A percentile compares a stretch with the other conserved stretches of the same genome.
phyloP scores from a whole-genome alignment of 1,140 invertebrate species.

The Sarcophaga bullata region DNA sequence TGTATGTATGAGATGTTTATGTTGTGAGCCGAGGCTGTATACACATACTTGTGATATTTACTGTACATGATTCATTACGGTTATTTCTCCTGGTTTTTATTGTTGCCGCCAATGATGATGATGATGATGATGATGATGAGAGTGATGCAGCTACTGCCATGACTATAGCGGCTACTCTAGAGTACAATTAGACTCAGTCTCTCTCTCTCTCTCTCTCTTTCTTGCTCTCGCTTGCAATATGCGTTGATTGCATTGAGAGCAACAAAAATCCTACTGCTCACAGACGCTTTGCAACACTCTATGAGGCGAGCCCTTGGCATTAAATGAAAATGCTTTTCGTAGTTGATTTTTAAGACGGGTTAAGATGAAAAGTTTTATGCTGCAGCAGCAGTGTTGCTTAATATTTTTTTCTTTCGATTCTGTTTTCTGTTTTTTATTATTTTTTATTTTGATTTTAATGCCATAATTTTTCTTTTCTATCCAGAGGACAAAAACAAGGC shows the following conservation, averaged over 20 bases:
- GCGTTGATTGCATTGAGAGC: not conserved
- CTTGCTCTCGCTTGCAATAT: too few relatives aligned
- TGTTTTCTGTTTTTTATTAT: not conserved
- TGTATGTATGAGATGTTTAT: too few relatives aligned
- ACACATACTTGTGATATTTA: too few relatives aligned
- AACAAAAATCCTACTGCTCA: not conserved
- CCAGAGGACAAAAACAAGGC: not conserved
- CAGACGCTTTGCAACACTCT: not conserved
- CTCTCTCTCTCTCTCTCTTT: too few relatives aligned
- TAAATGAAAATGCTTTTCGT: too few relatives aligned
- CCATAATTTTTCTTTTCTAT: constrained; percentile 27
- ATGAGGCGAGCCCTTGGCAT: not conserved
- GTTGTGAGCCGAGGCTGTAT: too few relatives aligned
- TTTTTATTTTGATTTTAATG: constrained; percentile 8
- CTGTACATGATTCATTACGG: not conserved
- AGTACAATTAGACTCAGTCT: constrained; percentile 6
- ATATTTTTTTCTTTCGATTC: too few relatives aligned
- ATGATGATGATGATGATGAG: constrained; percentile 10
- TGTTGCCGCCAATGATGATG: constrained; percentile 27
- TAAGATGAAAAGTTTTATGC: not conserved
- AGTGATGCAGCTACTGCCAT: not conserved
- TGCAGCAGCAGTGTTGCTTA: not conserved
- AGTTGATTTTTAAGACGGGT: not conserved
- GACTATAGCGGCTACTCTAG: not conserved
- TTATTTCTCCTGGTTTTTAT: not conserved